These are phyloP conservation scores for Acrobasis suavella DNA, from an alignment of 2,888 invertebrate species.

Conservation along the genomic window DNA sequence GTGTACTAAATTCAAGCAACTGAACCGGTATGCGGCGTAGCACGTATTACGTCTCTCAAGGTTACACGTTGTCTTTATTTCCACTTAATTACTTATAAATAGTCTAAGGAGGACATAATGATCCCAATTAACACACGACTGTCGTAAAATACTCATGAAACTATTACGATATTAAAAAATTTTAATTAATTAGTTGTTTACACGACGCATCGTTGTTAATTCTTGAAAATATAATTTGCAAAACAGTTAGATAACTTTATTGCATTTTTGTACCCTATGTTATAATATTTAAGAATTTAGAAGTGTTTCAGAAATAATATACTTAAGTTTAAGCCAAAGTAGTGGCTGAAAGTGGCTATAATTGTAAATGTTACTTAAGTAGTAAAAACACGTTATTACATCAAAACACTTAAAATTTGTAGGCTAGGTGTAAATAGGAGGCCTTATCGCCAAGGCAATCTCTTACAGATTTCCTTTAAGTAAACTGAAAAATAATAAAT, in stretches of 20 bases:
- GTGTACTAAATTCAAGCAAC: background rate
- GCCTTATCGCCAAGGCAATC: too few relatives aligned
- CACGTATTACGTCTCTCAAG: constrained; percentile 6
- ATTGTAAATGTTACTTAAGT: too few relatives aligned
- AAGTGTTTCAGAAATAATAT: too few relatives aligned
- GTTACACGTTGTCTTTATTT: constrained; percentile 7
- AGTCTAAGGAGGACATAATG: constrained; percentile 6
- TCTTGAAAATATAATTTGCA: background rate
- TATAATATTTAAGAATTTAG: too few relatives aligned
- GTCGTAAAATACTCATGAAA: constrained; percentile 11
- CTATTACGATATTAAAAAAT: background rate
- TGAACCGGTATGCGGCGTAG: constrained; percentile 1
- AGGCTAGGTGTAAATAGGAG: too few relatives aligned
- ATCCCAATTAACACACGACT: constrained; percentile 5
- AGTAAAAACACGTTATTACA: too few relatives aligned
- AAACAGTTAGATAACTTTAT: background rate
- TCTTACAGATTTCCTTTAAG: too few relatives aligned
- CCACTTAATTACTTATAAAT: constrained; percentile 4
- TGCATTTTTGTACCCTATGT: background rate
- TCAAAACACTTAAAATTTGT: too few relatives aligned
- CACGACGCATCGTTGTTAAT: background rate
- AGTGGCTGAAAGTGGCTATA: too few relatives aligned
- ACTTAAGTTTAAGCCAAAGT: too few relatives aligned
- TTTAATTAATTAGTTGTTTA: background rate
- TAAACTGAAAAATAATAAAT: too few relatives aligned